phyloP scores from a whole-genome alignment of 2,113 vertebrate genomes.

The Hippocampus guttulatus region DNA sequence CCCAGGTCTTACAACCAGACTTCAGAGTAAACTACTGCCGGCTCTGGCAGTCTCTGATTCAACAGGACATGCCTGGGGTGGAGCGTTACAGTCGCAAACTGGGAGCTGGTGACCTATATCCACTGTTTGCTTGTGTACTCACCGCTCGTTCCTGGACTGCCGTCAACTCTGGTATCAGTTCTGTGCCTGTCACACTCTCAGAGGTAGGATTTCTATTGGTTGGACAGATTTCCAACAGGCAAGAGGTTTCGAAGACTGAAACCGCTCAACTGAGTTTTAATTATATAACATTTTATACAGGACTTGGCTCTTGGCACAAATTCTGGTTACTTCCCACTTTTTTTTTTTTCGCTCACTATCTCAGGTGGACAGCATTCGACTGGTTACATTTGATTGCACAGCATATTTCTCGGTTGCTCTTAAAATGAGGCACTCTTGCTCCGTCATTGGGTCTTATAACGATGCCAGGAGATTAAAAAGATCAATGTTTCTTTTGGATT shows the following conservation, averaged over 20 bases:
- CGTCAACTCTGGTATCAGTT: conserved; percentile 83
- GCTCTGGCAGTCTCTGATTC: conserved; percentile 92
- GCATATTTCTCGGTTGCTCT: too few species aligned
- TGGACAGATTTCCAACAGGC: neutral
- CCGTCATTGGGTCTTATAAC: too few species aligned
- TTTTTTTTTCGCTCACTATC: too few species aligned
- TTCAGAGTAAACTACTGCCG: conserved; percentile 90
- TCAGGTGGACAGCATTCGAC: too few species aligned
- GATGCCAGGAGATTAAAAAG: too few species aligned
- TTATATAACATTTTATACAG: too few species aligned
- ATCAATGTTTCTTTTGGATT: too few species aligned
- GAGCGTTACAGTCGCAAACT: conserved; percentile 83
- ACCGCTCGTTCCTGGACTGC: conserved; percentile 90
- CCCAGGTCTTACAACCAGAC: conserved; percentile 79
- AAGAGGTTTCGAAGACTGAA: neutral
- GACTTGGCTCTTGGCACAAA: too few species aligned
- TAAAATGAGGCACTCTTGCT: too few species aligned
- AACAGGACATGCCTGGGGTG: conserved; percentile 79
- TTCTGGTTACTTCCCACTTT: too few species aligned
- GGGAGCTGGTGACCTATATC: conserved; percentile 87
- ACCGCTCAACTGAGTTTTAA: too few species aligned
- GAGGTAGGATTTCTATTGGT: conserved; percentile 74
- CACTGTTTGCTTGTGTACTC: conserved; percentile 90
- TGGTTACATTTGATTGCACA: too few species aligned
- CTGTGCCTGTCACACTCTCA: conserved; percentile 72